Evolutionary conservation across 35 echinoderm and acorn worm genomes (phyloP).

Genomic region (Acanthaster planci): DNA sequence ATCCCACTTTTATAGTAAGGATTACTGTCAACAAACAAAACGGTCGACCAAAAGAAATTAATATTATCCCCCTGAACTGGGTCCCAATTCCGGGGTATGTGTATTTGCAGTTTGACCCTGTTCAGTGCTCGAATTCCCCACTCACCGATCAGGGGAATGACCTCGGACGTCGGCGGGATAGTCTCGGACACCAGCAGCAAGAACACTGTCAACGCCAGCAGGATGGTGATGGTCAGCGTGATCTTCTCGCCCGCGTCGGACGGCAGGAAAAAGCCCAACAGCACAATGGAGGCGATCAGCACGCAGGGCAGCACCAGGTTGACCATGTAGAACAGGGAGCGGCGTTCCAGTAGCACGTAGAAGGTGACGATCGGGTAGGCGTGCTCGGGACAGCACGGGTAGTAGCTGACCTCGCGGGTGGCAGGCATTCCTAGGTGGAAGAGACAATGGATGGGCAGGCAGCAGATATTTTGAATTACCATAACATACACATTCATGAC

Average conservation of each 20-base stretch:
- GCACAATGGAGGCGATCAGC: constrained; percentile 68
- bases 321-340: constrained; percentile 78
- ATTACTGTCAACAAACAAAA: too few relatives aligned
- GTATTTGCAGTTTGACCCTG: too few relatives aligned
- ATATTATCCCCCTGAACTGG: too few relatives aligned
- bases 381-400: constrained; percentile 61
- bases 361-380: constrained; percentile 64
- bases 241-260: constrained; percentile 82
- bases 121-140: too few relatives aligned
- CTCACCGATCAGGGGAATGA: constrained; percentile 86
- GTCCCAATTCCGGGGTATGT: too few relatives aligned
- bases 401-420: constrained; percentile 33
- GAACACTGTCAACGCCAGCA: constrained; percentile 83
- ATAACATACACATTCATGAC: too few relatives aligned
- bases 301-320: constrained; percentile 87
- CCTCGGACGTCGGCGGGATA: constrained; percentile 86
- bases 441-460: too few relatives aligned
- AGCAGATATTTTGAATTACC: too few relatives aligned
- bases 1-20: too few relatives aligned
- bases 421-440: constrained; percentile 29
- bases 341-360: constrained; percentile 61
- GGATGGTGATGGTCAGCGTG: constrained; percentile 81
- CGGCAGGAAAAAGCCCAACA: constrained; percentile 78
- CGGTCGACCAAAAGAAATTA: too few relatives aligned
- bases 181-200: constrained; percentile 86